These are phyloP conservation scores for Pomatostomus ruficeps DNA, from an alignment of 2,113 vertebrate genomes.

Conservation along the genomic window DNA sequence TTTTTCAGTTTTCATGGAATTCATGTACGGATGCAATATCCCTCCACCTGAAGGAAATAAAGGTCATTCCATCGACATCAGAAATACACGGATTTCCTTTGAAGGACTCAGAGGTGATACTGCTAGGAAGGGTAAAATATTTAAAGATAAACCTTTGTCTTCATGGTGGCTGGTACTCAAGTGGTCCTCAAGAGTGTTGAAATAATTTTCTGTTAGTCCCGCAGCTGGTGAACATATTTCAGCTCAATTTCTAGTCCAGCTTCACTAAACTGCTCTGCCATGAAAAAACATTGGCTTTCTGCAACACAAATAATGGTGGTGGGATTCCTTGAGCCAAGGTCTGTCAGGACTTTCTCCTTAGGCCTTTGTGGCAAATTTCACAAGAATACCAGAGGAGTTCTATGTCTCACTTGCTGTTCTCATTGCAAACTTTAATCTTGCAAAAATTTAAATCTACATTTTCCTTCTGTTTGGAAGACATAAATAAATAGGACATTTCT, in stretches of 20 bases:
- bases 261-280: background rate
- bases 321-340: background rate
- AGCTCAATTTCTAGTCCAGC: background rate
- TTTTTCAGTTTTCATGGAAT: background rate
- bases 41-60: background rate
- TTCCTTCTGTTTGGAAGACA: background rate
- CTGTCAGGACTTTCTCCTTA: background rate
- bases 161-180: background rate
- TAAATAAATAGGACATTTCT: background rate
- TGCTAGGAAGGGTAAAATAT: background rate
- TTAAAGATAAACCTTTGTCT: background rate
- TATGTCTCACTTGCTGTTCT: background rate
- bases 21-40: background rate
- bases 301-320: background rate
- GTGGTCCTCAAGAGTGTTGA: background rate
- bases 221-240: background rate
- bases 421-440: background rate
- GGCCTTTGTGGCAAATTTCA: background rate
- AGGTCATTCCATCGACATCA: background rate
- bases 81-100: background rate
- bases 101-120: background rate
- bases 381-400: background rate
- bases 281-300: background rate
- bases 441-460: background rate
- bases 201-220: background rate